Conservation (phyloP, 2,113 vertebrate species). For the Mola mola region DNA sequence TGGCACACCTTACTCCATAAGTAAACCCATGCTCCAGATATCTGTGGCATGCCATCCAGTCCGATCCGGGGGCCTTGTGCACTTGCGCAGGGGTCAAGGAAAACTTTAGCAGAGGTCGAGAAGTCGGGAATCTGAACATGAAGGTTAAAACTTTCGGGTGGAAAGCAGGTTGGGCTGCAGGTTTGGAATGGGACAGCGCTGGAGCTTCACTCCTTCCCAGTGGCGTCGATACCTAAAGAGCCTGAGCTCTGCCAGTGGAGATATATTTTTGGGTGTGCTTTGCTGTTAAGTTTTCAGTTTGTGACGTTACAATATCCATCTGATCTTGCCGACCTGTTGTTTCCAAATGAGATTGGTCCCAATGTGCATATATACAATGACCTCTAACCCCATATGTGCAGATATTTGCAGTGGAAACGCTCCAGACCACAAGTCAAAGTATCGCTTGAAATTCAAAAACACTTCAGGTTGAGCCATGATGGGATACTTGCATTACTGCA, state of each 20-base stretch:
- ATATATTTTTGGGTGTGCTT: conserved; percentile 7
- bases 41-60: conserved; percentile 49
- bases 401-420: neutral
- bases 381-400: neutral
- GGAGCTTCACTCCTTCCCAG: conserved; percentile 13
- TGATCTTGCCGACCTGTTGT: neutral
- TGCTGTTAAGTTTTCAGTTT: conserved; percentile 29
- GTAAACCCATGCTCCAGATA: conserved; percentile 69
- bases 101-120: conserved; percentile 39
- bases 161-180: conserved; percentile 14
- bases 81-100: conserved; percentile 70
- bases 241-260: neutral
- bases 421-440: neutral
- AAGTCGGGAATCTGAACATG: conserved; percentile 49
- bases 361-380: neutral
- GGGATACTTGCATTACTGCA: neutral
- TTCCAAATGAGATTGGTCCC: conserved; percentile 30
- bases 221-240: neutral
- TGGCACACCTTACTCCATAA: conserved; percentile 65
- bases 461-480: neutral
- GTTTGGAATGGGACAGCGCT: conserved; percentile 10
- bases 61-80: conserved; percentile 33
- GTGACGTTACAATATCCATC: conserved; percentile 18
- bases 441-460: conserved; percentile 5
- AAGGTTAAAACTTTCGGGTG: conserved; percentile 57